Conservation (phyloP, 1,140 invertebrate genomes). For the Drosophila repleta region DNA sequence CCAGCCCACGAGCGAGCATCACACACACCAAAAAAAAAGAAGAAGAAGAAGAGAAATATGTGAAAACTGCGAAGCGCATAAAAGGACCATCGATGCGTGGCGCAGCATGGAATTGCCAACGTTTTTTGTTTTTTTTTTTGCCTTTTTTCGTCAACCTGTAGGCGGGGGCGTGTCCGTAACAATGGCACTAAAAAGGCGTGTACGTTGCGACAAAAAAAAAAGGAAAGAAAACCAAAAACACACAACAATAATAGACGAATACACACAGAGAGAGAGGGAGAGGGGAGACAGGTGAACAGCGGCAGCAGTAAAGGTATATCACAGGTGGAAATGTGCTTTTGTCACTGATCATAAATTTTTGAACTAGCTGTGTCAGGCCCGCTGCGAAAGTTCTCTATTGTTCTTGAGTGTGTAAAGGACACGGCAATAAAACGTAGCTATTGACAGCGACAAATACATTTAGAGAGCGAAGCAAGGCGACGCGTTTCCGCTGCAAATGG, state of each 20-base stretch:
- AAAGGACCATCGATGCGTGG: constrained; percentile 76
- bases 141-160: constrained; percentile 6
- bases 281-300: constrained; percentile 17
- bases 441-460: constrained; percentile 57
- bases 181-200: constrained; percentile 71
- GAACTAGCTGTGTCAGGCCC: constrained; percentile 47
- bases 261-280: background rate
- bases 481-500: constrained; percentile 62
- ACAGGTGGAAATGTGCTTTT: constrained; percentile 80
- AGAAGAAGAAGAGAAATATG: constrained; percentile 21
- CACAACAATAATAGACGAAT: constrained; percentile 39
- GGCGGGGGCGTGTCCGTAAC: constrained; percentile 16
- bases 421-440: constrained; percentile 72
- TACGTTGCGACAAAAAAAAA: constrained; percentile 53
- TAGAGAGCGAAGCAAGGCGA: constrained; percentile 2
- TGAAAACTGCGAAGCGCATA: constrained; percentile 73
- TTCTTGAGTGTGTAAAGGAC: constrained; percentile 46
- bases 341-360: constrained; percentile 80
- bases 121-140: constrained; percentile 2
- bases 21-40: too few relatives aligned
- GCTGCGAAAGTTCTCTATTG: constrained; percentile 40
- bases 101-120: constrained; percentile 46
- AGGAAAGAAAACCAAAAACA: constrained; percentile 21
- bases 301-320: constrained; percentile 67
- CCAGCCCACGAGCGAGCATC: too few relatives aligned